Percentiles rank a stretch among this genome's conserved stretches.
These are phyloP conservation scores for Helicorthomorpha holstii DNA, from an alignment of 1,140 invertebrate species.

Conservation along the genomic window DNA sequence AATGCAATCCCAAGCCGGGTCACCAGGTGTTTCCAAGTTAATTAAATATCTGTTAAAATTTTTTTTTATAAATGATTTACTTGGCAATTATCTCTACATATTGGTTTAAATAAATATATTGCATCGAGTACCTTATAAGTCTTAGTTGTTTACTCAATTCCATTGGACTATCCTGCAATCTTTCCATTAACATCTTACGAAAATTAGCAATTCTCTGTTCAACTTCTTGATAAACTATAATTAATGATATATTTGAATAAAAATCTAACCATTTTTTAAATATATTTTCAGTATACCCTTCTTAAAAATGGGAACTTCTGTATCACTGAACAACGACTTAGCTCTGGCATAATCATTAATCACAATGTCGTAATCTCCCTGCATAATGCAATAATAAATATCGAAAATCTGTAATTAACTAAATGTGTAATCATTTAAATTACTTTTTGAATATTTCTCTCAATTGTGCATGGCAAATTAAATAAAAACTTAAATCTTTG, in stretches of 20 bases:
- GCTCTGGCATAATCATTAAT: conserved; percentile 96
- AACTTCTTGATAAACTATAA: conserved; percentile 63
- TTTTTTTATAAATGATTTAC: no score
- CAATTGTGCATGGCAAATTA: conserved; percentile 83
- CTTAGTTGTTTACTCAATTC: conserved; percentile 85
- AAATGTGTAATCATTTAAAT: background rate
- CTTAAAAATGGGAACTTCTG: conserved; percentile 59
- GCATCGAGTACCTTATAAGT: conserved; percentile 45
- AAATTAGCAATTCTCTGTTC: conserved; percentile 70
- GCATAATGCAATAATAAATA: conserved; percentile 11
- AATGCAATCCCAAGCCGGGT: conserved; percentile 88
- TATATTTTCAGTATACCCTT: conserved; percentile 30
- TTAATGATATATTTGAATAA: background rate
- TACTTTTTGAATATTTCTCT: conserved; percentile 71
- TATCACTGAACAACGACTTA: conserved; percentile 88
- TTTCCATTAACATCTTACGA: conserved; percentile 56
- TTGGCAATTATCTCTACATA: no score
- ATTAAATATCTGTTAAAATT: conserved; percentile 33
- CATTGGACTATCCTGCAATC: conserved; percentile 72
- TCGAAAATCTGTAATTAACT: conserved; percentile 5
- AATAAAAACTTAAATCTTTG: conserved; percentile 82
- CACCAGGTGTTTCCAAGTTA: conserved; percentile 49
- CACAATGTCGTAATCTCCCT: conserved; percentile 88
- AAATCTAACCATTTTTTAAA: no score
- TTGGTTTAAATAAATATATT: conserved; percentile 1